phyloP scores from a whole-genome alignment of 92 coral and sea anemone species.

The Epizoanthus scotinus region DNA sequence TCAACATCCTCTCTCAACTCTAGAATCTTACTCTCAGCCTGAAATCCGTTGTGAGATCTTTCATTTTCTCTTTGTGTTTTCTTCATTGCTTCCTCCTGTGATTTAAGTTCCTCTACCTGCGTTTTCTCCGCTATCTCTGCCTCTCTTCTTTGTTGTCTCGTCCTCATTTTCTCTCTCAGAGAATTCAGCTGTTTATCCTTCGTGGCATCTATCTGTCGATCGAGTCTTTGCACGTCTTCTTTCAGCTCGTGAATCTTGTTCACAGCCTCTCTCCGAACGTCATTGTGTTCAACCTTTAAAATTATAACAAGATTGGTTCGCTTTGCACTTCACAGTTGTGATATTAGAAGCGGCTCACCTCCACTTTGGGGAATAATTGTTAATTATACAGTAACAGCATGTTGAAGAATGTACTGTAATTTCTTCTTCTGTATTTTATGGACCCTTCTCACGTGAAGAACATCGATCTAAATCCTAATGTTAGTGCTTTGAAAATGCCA shows the following conservation, averaged over 20 bases:
- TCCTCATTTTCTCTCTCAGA: constrained; percentile 18
- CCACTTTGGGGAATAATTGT: no score
- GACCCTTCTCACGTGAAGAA: no score
- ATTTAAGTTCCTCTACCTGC: constrained; percentile 20
- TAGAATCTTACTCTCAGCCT: constrained; percentile 4
- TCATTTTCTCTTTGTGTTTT: constrained; percentile 7
- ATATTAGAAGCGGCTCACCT: no score
- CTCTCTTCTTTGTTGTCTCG: constrained; percentile 15
- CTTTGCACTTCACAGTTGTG: no score
- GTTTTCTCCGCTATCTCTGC: constrained; percentile 24
- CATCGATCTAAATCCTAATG: no score
- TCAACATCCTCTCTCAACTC: constrained; percentile 9
- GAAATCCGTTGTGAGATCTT: background rate
- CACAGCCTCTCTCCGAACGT: constrained; percentile 21
- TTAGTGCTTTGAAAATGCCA: no score
- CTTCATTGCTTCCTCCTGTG: constrained; percentile 1
- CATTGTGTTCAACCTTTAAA: background rate
- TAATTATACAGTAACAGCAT: no score
- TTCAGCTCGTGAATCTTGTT: constrained; percentile 2
- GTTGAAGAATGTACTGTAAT: no score
- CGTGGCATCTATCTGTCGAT: constrained; percentile 9
- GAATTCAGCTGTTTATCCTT: constrained; percentile 17
- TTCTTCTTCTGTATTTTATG: no score
- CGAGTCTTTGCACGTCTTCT: constrained; percentile 26
- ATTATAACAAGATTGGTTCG: background rate